Base-by-base conservation (phyloP, 2,113 vertebrate species). In the Tachysurus fulvidraco region DNA sequence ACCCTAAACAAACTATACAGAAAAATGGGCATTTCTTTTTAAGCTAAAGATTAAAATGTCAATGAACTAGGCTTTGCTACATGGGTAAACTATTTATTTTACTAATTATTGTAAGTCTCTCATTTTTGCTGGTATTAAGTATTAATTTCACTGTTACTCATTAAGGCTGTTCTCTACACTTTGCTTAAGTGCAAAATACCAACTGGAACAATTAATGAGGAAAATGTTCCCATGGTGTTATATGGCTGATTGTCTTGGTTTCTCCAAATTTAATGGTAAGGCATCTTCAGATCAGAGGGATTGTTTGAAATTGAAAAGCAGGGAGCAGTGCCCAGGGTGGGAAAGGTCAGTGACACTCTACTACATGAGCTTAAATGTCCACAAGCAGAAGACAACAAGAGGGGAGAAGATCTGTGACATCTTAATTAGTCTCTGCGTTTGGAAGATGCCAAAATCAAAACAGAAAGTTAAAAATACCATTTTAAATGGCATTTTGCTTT, bases 291-390 rank as follows among this genome's bases (percentile, higher is more conserved):
- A 94, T 94, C 92, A 92, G 92, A 91, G 92, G 93, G 92, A 93
- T 92, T 92, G 88, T 92, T 92, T 86, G 79, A 46, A 88, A 81
- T 87, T 95, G 93, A 95, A 94, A 94, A 91, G 92, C 80, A 88
- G 88, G 89, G 92, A 91, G 88, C 89, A 89, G 85, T 83, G 90
- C 92, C 91, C 62, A 36, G 92, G 93, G 92, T 88, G 82, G 85
- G 88, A 91, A 91, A 94, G 94, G 94, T 95, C 94, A 95, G 89
- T 21, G 73, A 91, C 92, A 94, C 93, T 93, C 92, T 92, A 94
- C 94, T 93, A 93, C 92, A 91, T 93, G 94, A 94, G 93, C 94
- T 95, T 93, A 93, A 94, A 93, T 93, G 93, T 95, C 94, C 92
- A 94, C 94, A 95, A 86, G 93, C 88, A 88, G 92, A 91, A 90